Conservation (phyloP, 2,888 invertebrate species). For the Drosophila austrosaltans region DNA sequence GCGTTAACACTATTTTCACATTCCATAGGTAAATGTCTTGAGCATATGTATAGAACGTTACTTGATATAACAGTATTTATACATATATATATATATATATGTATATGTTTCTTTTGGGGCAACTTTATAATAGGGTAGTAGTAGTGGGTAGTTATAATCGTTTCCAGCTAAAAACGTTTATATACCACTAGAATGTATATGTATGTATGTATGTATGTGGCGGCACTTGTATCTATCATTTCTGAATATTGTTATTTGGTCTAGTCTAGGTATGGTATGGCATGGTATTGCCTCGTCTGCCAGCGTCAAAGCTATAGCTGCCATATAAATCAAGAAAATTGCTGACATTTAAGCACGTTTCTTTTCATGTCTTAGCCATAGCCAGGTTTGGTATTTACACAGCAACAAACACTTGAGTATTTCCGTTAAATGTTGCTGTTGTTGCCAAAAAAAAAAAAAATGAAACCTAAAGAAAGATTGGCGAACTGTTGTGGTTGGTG, state of each 20-base stretch:
- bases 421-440: constrained; percentile 64
- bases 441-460: constrained; percentile 38
- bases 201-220: constrained; percentile 21
- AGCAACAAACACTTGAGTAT: constrained; percentile 56
- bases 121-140: not conserved
- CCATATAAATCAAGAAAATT: constrained; percentile 78
- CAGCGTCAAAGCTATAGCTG: constrained; percentile 61
- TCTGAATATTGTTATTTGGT: constrained; percentile 59
- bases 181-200: constrained; percentile 17
- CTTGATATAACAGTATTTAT: constrained; percentile 4
- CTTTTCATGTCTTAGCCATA: constrained; percentile 24
- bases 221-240: constrained; percentile 51
- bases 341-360: constrained; percentile 79
- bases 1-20: constrained; percentile 5
- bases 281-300: constrained; percentile 26
- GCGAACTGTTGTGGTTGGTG: not conserved
- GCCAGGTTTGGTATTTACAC: constrained; percentile 54
- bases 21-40: constrained; percentile 2
- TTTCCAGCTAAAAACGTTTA: constrained; percentile 44
- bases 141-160: constrained; percentile 8
- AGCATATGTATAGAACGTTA: not conserved
- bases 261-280: constrained; percentile 11
- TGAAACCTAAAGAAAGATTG: not conserved
- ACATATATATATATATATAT: too few species aligned
- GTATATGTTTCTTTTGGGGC: not conserved